A percentile compares a stretch with the other conserved stretches of the same genome.
Evolutionary conservation across 2,888 invertebrate genomes (phyloP).

Genomic region (Eristalis pertinax): DNA sequence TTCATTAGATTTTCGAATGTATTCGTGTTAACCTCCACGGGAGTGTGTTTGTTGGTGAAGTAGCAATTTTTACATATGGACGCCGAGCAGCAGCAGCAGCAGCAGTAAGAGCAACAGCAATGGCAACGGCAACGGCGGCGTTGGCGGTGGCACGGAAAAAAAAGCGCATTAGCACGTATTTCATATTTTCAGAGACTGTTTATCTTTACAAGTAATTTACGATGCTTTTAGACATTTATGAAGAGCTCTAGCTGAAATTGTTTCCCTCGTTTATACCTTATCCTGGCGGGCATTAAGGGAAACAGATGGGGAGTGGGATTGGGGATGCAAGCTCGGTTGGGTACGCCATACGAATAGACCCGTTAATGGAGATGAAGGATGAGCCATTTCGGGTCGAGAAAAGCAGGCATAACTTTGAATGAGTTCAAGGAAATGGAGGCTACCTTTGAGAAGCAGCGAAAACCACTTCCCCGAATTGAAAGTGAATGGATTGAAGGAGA

Average conservation of each 20-base stretch:
- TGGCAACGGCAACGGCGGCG: neutral
- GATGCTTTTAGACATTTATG: constrained; percentile 39
- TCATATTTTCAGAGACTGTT: constrained; percentile 27
- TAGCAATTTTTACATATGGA: constrained; percentile 44
- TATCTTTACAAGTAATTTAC: constrained; percentile 48
- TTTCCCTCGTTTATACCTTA: constrained; percentile 11
- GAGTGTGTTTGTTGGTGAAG: constrained; percentile 15
- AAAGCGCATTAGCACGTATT: constrained; percentile 46
- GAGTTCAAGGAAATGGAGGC: neutral
- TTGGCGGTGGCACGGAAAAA: neutral
- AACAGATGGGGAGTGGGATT: neutral
- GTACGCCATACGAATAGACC: neutral
- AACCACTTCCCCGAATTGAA: neutral
- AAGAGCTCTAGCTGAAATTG: constrained; percentile 38
- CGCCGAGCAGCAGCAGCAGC: neutral
- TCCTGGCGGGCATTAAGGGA: neutral
- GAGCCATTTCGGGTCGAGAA: neutral
- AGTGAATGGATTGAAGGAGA: neutral
- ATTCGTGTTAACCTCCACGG: neutral
- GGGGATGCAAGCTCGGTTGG: neutral
- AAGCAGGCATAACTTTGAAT: neutral
- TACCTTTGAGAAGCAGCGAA: neutral
- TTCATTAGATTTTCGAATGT: constrained; percentile 42
- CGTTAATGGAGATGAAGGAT: neutral
- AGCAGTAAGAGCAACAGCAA: neutral